phyloP scores from a whole-genome alignment of 64 coral and sea anemone genomes.

The Dendronephthya gigantea region DNA sequence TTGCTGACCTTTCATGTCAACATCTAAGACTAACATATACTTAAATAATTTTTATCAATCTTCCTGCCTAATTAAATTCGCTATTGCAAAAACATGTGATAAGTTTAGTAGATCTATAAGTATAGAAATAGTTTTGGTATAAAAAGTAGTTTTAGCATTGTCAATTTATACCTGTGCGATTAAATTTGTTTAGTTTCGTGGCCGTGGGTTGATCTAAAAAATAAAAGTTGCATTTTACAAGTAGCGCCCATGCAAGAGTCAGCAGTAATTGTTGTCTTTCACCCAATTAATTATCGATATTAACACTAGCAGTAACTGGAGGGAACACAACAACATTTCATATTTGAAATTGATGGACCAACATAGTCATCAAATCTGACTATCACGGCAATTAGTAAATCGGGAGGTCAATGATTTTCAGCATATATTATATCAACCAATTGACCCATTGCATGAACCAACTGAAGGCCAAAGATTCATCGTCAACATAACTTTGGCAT shows the following conservation, averaged over 20 bases:
- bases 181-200: no score
- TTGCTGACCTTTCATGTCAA: no score
- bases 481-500: conserved; percentile 43
- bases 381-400: conserved; percentile 33
- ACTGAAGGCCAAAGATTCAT: conserved; percentile 22
- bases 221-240: no score
- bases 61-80: no score
- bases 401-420: conserved; percentile 10
- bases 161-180: no score
- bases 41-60: no score
- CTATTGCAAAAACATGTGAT: no score
- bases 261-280: conserved; percentile 24
- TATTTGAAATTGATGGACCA: conserved; percentile 23
- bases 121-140: no score
- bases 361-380: conserved; percentile 40
- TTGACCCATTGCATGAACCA: conserved; percentile 40
- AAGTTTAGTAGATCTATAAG: no score
- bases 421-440: conserved; percentile 22
- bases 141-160: no score
- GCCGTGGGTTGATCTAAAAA: no score
- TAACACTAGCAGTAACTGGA: conserved; percentile 20
- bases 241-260: conserved; percentile 15
- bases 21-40: no score
- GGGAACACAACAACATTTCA: conserved; percentile 24
- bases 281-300: background rate